Conservation (phyloP, 1,140 invertebrate genomes). For the Drosophila azteca region DNA sequence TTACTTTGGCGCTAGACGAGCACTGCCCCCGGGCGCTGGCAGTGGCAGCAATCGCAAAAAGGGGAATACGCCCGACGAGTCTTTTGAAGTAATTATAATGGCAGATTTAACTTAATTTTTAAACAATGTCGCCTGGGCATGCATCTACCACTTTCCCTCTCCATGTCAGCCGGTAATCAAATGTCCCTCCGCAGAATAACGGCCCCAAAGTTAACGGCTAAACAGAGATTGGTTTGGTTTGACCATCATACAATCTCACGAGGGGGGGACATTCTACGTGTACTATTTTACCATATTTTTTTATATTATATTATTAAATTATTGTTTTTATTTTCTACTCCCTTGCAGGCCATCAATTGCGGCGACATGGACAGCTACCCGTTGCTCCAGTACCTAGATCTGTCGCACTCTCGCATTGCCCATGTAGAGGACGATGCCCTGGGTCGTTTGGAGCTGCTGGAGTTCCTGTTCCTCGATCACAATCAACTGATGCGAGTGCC, state of each 20-base stretch:
- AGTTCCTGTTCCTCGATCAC: constrained; percentile 91
- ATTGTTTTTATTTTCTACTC: not conserved
- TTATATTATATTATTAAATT: not conserved
- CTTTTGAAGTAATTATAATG: constrained; percentile 80
- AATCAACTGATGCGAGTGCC: constrained; percentile 89
- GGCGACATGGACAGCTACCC: constrained; percentile 96
- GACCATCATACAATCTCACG: not conserved
- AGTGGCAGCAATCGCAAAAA: constrained; percentile 29
- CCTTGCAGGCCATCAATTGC: constrained; percentile 86
- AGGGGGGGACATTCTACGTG: not conserved
- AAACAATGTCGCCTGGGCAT: constrained; percentile 68
- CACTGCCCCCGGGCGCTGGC: constrained; percentile 33
- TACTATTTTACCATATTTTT: not conserved
- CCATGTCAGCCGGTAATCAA: constrained; percentile 61
- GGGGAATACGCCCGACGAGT: constrained; percentile 40
- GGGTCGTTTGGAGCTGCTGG: constrained; percentile 91
- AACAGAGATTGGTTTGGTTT: constrained; percentile 19
- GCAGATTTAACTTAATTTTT: constrained; percentile 80
- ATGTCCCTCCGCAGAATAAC: constrained; percentile 40
- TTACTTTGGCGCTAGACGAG: constrained; percentile 72
- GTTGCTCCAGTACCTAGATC: constrained; percentile 90
- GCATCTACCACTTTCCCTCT: constrained; percentile 47
- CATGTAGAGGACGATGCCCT: constrained; percentile 94
- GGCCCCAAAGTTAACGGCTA: constrained; percentile 16
- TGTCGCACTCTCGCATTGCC: constrained; percentile 91